A percentile compares a stretch with the other conserved stretches of the same genome.
Conservation (phyloP, 2,113 vertebrate species). For the Chascanopsetta lugubris region DNA sequence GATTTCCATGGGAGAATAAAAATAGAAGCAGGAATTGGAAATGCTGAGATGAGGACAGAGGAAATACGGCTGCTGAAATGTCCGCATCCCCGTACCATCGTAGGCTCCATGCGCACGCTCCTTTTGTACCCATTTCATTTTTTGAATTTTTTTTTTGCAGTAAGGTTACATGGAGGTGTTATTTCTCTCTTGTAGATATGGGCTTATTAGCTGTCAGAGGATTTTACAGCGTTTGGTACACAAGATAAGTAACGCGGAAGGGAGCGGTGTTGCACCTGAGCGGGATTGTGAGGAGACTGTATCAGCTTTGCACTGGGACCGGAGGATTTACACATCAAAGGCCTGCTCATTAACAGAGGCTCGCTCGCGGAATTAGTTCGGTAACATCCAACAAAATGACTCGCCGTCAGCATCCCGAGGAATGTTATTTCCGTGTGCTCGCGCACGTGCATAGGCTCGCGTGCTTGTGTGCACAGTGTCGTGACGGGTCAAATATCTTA, state of each 20-base stretch:
- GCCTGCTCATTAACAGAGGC: slow-evolving; percentile 67
- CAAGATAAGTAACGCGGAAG: slow-evolving; percentile 59
- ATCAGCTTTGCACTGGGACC: slow-evolving; percentile 59
- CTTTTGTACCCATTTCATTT: neutral
- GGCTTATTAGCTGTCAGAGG: slow-evolving; percentile 41
- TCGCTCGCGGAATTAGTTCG: slow-evolving; percentile 72
- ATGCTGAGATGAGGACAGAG: slow-evolving; percentile 16
- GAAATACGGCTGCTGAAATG: neutral
- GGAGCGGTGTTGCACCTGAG: slow-evolving; percentile 59
- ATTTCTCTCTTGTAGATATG: slow-evolving; percentile 3
- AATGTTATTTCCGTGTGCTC: neutral
- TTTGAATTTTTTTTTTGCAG: slow-evolving; percentile 5
- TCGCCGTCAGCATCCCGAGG: slow-evolving; percentile 49
- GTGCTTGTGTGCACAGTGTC: slow-evolving; percentile 13
- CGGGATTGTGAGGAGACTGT: slow-evolving; percentile 58
- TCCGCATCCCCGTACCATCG: neutral
- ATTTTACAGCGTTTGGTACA: slow-evolving; percentile 38
- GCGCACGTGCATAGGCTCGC: neutral
- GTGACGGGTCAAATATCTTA: slow-evolving; percentile 37
- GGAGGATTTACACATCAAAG: slow-evolving; percentile 80
- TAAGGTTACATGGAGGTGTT: slow-evolving; percentile 5
- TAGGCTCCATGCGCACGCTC: slow-evolving; percentile 1
- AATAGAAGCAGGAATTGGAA: slow-evolving; percentile 39
- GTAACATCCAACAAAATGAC: slow-evolving; percentile 67
- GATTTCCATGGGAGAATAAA: slow-evolving; percentile 32